Evolutionary conservation across 1,140 invertebrate species (phyloP), one percentile per base, ranked within the genome.

Genomic region (Sweltsa coloradensis): DNA sequence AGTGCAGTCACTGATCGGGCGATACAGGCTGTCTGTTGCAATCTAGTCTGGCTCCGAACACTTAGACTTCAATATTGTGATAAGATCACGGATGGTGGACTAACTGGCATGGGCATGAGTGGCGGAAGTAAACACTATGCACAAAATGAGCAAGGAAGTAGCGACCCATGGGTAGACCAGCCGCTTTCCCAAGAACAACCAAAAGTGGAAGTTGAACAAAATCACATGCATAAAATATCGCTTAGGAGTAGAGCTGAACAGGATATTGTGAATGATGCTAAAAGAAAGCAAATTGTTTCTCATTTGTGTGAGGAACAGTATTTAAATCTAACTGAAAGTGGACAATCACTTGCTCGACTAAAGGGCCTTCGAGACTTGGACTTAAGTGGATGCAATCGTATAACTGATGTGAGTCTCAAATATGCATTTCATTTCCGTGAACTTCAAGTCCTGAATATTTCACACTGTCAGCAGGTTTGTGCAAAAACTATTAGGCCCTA

Each of bases 321-420:
- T 42, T 58, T 64, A 54, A 68, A 68, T 49, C 59, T 66, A 6
- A 68, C 65, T 21, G 63, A 64, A 16, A 52, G 58, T 22, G 65
- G 65, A 5, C 75, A 72, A 55, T 75, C 74, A 11, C 64, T 84
- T 36, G 69, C 68, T 18, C 65, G 73, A 7, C 53, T 80, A 2
- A 69, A 68, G 57, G 67, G 71, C 13, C 62, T 85, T 3, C 65
- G 57, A 46, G 63, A 72, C 29, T 61, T 85, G 3, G 73, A 83
- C 59, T 59, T 85, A 5, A 71, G 73, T 37, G 71, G 72, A 2
- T 85, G 82, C 56, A 77, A 75, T 51, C 73, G 70, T 56, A 73
- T 85, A 11, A 80, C 79, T 24, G 81, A 85, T 65, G 72, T 81
- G 3, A 81, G 80, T 50, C 54, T 85, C 1, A 76, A 71, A 36